Conservation (phyloP, 2,888 invertebrate species). For the Esperia sulphurella region DNA sequence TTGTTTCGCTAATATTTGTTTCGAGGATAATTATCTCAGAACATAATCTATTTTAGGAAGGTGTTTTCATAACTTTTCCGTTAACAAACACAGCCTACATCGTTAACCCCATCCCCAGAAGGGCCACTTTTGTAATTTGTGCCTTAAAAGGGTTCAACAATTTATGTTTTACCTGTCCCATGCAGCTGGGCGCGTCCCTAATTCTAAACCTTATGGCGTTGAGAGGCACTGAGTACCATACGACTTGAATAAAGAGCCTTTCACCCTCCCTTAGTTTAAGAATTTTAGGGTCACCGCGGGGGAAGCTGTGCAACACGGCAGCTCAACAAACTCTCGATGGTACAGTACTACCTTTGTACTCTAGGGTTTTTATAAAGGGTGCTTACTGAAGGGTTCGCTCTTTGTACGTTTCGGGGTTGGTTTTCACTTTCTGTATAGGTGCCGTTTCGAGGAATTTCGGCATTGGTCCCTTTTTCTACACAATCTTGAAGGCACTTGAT, state of each 20-base stretch:
- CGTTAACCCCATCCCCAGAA: constrained; percentile 31
- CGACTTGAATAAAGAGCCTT: not conserved
- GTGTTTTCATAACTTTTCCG: constrained; percentile 29
- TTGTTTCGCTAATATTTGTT: not conserved
- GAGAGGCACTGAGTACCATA: constrained; percentile 1
- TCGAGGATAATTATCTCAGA: not conserved
- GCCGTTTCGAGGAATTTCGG: constrained; percentile 12
- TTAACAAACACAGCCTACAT: constrained; percentile 30
- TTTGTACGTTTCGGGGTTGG: constrained; percentile 31
- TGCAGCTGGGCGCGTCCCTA: constrained; percentile 53
- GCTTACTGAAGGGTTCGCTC: constrained; percentile 35
- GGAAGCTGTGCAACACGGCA: not conserved
- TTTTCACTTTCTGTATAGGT: constrained; percentile 35
- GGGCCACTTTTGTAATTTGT: constrained; percentile 57
- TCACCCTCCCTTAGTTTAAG: not conserved
- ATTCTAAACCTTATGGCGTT: constrained; percentile 50
- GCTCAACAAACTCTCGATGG: not conserved
- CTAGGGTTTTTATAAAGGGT: constrained; percentile 38
- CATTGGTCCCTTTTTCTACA: not conserved
- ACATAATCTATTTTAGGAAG: not conserved
- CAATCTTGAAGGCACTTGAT: not conserved
- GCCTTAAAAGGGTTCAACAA: constrained; percentile 54
- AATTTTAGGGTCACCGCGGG: not conserved
- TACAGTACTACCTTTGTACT: constrained; percentile 40
- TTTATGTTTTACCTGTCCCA: constrained; percentile 65